A percentile compares a stretch with the other conserved stretches of the same genome.
Conservation (phyloP, 1,140 invertebrate genomes). For the Notospermus geniculatus region DNA sequence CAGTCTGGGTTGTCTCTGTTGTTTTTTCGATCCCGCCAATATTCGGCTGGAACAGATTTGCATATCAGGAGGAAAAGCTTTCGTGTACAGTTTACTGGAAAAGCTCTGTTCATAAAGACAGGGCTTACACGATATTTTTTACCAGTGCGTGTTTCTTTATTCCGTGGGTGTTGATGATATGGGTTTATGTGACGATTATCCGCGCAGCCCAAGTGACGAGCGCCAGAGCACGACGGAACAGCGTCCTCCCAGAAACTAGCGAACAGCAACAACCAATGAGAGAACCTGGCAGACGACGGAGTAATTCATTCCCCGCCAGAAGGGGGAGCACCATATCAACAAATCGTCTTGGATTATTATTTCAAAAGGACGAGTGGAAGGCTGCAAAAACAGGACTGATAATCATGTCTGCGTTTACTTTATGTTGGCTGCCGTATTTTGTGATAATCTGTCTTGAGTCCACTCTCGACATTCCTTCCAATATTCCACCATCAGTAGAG, state of each 20-base stretch:
- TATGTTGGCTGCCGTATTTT: slow-evolving; percentile 63
- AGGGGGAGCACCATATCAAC: slow-evolving; percentile 6
- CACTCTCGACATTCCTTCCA: slow-evolving; percentile 31
- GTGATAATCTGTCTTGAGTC: slow-evolving; percentile 48
- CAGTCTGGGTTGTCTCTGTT: slow-evolving; percentile 61
- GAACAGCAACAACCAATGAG: slow-evolving; percentile 12
- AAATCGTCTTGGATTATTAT: slow-evolving; percentile 23
- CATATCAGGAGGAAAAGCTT: slow-evolving; percentile 43
- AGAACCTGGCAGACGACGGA: not conserved
- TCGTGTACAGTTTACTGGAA: slow-evolving; percentile 46
- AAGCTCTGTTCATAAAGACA: slow-evolving; percentile 26
- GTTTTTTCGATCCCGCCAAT: slow-evolving; percentile 41
- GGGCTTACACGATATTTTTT: slow-evolving; percentile 42
- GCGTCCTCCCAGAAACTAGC: slow-evolving; percentile 53
- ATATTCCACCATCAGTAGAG: slow-evolving; percentile 32
- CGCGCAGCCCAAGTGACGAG: slow-evolving; percentile 69
- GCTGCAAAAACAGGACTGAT: slow-evolving; percentile 61
- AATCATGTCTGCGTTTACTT: slow-evolving; percentile 60
- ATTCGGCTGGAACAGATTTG: slow-evolving; percentile 46
- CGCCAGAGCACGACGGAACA: slow-evolving; percentile 67
- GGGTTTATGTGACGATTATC: slow-evolving; percentile 72
- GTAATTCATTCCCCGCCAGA: not conserved
- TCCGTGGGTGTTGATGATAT: slow-evolving; percentile 67
- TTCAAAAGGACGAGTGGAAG: slow-evolving; percentile 60
- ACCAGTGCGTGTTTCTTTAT: slow-evolving; percentile 60